Evolutionary conservation across 2,113 vertebrate genomes (phyloP).

Genomic region (Chaetodon trifascialis): DNA sequence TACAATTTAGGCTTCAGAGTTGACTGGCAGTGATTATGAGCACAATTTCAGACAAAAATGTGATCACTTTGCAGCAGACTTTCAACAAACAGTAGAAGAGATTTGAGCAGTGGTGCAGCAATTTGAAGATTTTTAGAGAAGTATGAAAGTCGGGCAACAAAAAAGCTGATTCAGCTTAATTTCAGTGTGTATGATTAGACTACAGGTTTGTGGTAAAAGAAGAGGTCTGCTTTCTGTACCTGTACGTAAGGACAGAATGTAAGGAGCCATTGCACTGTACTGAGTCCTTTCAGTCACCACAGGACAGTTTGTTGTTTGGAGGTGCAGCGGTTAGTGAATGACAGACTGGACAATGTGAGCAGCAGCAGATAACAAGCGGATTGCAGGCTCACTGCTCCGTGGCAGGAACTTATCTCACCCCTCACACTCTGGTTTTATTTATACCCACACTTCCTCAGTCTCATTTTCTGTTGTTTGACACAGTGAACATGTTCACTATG

Average conservation of each 20-base stretch:
- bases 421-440: slow-evolving; percentile 59
- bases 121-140: background rate
- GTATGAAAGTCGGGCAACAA: no score
- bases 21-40: background rate
- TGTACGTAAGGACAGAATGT: background rate
- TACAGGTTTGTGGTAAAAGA: background rate
- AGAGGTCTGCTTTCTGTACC: background rate
- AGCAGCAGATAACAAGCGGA: slow-evolving; percentile 29
- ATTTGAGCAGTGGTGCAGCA: background rate
- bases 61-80: no score
- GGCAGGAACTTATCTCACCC: slow-evolving; percentile 62
- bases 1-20: background rate
- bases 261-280: background rate
- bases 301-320: background rate
- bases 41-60: background rate
- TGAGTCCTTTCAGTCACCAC: background rate
- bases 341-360: slow-evolving; percentile 18
- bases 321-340: background rate
- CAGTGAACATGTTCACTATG: background rate
- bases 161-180: background rate
- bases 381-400: background rate
- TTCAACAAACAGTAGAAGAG: background rate
- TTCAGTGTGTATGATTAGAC: background rate
- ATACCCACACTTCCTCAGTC: slow-evolving; percentile 71
- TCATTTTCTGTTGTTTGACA: slow-evolving; percentile 58